Conservation (phyloP, 2,888 invertebrate genomes). For the Anarsia innoxiella region DNA sequence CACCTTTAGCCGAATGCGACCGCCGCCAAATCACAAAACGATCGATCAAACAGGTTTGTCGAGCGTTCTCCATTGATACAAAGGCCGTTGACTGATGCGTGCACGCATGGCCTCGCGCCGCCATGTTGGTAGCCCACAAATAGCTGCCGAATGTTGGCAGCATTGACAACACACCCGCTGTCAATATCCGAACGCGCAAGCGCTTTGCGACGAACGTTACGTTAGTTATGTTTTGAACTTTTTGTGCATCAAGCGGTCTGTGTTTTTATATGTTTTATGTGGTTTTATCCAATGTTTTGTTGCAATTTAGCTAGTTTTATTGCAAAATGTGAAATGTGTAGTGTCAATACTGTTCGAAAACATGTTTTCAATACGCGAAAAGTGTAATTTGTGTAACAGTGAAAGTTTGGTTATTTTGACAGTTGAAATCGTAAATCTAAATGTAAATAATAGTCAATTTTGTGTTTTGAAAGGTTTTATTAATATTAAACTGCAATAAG, state of each 20-base stretch:
- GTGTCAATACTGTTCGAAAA: conserved; percentile 12
- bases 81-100: conserved; percentile 22
- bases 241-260: conserved; percentile 28
- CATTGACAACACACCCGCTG: conserved; percentile 25
- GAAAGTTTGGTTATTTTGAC: conserved; percentile 63
- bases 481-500: conserved; percentile 1
- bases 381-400: conserved; percentile 27
- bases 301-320: conserved; percentile 21
- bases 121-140: conserved; percentile 14
- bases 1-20: too few relatives aligned
- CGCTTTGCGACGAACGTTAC: conserved; percentile 53
- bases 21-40: conserved; percentile 1
- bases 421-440: conserved; percentile 28
- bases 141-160: conserved; percentile 33
- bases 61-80: conserved; percentile 7
- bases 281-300: conserved; percentile 44
- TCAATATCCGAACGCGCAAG: conserved; percentile 47
- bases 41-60: conserved; percentile 33
- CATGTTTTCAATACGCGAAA: conserved; percentile 16
- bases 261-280: conserved; percentile 20
- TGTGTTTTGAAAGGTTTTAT: conserved; percentile 1
- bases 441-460: conserved; percentile 2
- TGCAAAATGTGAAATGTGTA: conserved; percentile 1
- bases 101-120: conserved; percentile 15
- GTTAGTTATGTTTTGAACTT: conserved; percentile 58